Evolutionary conservation across 2,888 invertebrate species (phyloP).

Genomic region (Schizotus pectinicornis): DNA sequence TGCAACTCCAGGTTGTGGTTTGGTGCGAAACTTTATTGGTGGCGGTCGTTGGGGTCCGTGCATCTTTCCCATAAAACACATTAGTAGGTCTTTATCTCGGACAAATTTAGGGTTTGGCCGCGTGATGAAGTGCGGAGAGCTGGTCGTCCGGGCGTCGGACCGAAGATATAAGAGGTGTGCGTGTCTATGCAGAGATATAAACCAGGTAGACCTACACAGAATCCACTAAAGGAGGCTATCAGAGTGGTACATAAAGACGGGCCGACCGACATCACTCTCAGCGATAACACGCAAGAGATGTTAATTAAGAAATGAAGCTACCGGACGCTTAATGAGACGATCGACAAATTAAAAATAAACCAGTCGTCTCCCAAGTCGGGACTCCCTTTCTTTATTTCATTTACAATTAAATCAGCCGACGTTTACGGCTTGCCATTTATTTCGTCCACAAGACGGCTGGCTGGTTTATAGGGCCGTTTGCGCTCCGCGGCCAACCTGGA

Average conservation of each 20-base stretch:
- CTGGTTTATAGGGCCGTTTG: conserved; percentile 9
- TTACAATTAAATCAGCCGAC: conserved; percentile 36
- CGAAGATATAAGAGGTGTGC: conserved; percentile 48
- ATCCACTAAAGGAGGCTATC: conserved; percentile 53
- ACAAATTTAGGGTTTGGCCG: conserved; percentile 14
- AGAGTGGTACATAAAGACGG: conserved; percentile 49
- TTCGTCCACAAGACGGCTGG: background rate
- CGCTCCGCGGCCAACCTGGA: no score
- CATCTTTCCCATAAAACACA: conserved; percentile 33
- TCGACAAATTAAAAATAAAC: conserved; percentile 49
- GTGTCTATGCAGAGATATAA: conserved; percentile 50
- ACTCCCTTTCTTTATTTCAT: conserved; percentile 32
- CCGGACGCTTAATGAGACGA: conserved; percentile 56
- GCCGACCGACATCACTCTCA: conserved; percentile 52
- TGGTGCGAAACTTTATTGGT: no score
- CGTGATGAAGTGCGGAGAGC: conserved; percentile 1
- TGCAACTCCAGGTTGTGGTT: no score
- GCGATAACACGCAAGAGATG: conserved; percentile 56
- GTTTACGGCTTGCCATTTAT: conserved; percentile 26
- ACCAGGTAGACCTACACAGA: conserved; percentile 53
- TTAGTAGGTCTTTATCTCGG: conserved; percentile 6
- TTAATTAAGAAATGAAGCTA: conserved; percentile 59
- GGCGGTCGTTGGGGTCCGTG: conserved; percentile 28
- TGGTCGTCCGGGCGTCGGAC: conserved; percentile 21
- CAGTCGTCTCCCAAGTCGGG: conserved; percentile 28